A percentile compares a stretch with the other conserved stretches of the same genome.
phyloP scores from a whole-genome alignment of 2,888 invertebrate species.

The Pelosia muscerda region DNA sequence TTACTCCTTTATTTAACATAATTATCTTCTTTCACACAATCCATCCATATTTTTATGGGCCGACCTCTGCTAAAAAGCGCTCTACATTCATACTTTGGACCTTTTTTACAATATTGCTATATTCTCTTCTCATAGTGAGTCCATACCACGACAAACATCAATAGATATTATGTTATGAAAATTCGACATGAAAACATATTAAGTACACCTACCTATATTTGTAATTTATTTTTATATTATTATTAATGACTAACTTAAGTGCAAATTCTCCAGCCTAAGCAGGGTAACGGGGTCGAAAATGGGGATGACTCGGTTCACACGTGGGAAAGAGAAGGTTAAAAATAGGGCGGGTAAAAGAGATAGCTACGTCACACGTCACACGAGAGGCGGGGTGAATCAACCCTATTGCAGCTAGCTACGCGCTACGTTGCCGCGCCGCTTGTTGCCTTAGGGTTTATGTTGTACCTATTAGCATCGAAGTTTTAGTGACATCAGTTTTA shows the following conservation, averaged over 20 bases:
- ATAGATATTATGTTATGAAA: not conserved
- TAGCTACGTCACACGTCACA: constrained; percentile 62
- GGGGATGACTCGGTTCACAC: constrained; percentile 43
- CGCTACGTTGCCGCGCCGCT: constrained; percentile 46
- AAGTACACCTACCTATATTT: too few species aligned
- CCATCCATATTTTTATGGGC: too few species aligned
- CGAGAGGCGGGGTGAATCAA: constrained; percentile 80
- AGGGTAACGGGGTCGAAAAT: constrained; percentile 43
- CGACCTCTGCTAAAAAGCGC: too few species aligned
- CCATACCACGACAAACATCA: too few species aligned
- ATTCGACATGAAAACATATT: not conserved
- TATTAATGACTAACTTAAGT: not conserved
- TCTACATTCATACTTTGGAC: too few species aligned
- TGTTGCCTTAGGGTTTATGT: constrained; percentile 49
- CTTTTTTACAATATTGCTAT: too few species aligned
- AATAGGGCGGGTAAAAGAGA: constrained; percentile 78
- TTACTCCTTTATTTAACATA: too few species aligned
- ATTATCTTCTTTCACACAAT: too few species aligned
- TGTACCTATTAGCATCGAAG: constrained; percentile 25
- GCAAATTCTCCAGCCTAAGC: constrained; percentile 57
- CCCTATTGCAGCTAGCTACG: constrained; percentile 68
- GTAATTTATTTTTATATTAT: not conserved
- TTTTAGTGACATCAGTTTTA: constrained; percentile 14
- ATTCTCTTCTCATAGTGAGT: too few species aligned
- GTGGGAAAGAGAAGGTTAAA: constrained; percentile 66